phyloP scores from a whole-genome alignment of 1,140 invertebrate species.

The Acyrthosiphon pisum region DNA sequence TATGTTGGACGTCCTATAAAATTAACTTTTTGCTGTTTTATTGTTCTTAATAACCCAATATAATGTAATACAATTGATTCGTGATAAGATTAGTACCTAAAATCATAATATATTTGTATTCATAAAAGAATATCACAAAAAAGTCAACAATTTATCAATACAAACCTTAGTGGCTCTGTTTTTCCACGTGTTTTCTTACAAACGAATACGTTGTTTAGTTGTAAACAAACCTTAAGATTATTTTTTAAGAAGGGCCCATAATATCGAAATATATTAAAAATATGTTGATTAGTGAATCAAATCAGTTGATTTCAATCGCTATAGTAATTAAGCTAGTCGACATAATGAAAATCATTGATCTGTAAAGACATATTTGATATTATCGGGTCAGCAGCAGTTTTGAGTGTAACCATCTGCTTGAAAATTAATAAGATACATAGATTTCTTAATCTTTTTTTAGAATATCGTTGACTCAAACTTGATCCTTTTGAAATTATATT shows the following conservation, averaged over 20 bases:
- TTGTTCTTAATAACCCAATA: background rate
- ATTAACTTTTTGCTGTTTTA: background rate
- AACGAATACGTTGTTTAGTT: background rate
- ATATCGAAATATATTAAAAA: background rate
- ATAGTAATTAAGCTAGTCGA: background rate
- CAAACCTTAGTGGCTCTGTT: background rate
- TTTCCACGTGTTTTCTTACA: too few species aligned
- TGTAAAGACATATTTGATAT: too few species aligned
- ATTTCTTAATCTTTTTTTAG: background rate
- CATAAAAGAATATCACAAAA: too few species aligned
- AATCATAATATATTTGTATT: background rate
- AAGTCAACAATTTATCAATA: background rate
- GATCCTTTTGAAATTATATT: background rate
- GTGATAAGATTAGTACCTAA: background rate
- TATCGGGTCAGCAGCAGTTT: too few species aligned
- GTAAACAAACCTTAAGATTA: background rate
- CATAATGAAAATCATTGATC: background rate
- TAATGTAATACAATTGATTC: background rate
- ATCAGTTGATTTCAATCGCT: background rate
- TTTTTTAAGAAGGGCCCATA: background rate
- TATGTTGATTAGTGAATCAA: background rate
- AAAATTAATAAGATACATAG: background rate
- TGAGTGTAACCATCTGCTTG: too few species aligned
- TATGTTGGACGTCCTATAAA: background rate
- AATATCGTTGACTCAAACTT: background rate